phyloP scores from a whole-genome alignment of 2,888 invertebrate genomes.

The Dryocosmus kuriphilus region DNA sequence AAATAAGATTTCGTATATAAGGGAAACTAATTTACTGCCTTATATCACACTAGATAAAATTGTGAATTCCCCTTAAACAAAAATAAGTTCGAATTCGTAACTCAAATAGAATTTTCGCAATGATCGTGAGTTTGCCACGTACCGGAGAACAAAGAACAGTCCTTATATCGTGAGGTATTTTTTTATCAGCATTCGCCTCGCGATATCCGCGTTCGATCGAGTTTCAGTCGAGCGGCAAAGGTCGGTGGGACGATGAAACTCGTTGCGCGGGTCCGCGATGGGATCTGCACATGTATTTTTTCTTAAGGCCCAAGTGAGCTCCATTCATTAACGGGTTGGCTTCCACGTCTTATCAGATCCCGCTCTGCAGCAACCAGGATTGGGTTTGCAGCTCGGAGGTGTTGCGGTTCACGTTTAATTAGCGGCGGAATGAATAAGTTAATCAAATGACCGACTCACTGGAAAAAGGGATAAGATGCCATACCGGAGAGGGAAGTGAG shows the following conservation, averaged over 20 bases:
- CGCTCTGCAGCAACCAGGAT: slow-evolving; percentile 60
- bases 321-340: slow-evolving; percentile 65
- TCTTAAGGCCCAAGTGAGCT: slow-evolving; percentile 57
- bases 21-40: too few species aligned
- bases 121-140: background rate
- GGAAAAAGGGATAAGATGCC: slow-evolving; percentile 19
- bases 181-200: slow-evolving; percentile 31
- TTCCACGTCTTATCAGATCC: slow-evolving; percentile 69
- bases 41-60: too few species aligned
- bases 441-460: slow-evolving; percentile 65
- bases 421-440: slow-evolving; percentile 75
- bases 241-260: slow-evolving; percentile 54
- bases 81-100: background rate
- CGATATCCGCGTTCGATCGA: slow-evolving; percentile 56
- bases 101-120: slow-evolving; percentile 16
- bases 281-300: slow-evolving; percentile 51
- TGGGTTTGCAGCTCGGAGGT: slow-evolving; percentile 68
- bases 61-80: too few species aligned
- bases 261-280: slow-evolving; percentile 43
- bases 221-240: slow-evolving; percentile 53
- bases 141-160: slow-evolving; percentile 32
- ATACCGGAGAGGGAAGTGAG: slow-evolving; percentile 32
- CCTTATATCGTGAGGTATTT: slow-evolving; percentile 27
- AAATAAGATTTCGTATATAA: too few species aligned
- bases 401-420: slow-evolving; percentile 76